Conservation (phyloP, 2,888 invertebrate genomes). For the Drosophila anomalata region DNA sequence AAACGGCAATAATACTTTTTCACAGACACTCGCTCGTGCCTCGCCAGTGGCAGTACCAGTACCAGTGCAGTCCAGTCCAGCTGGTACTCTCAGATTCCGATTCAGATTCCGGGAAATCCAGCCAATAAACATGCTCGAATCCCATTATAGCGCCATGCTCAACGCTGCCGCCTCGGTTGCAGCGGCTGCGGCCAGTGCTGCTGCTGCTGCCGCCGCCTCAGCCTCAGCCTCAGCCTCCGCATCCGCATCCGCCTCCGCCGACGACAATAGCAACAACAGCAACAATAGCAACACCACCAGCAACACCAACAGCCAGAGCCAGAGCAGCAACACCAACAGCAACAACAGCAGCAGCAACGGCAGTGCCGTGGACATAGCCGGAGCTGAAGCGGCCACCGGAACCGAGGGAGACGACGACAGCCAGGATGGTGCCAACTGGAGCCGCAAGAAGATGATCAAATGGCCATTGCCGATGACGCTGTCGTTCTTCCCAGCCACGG, state of each 20-base stretch:
- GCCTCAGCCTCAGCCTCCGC: conserved; percentile 5
- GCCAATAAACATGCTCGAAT: conserved; percentile 17
- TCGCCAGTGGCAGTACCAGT: background rate
- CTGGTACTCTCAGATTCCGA: background rate
- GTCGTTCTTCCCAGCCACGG: background rate
- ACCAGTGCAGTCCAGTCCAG: background rate
- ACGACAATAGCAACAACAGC: conserved; percentile 8
- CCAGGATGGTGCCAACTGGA: background rate
- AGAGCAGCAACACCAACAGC: conserved; percentile 20
- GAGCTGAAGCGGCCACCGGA: background rate
- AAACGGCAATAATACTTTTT: conserved; percentile 1
- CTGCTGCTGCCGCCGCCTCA: conserved; percentile 7
- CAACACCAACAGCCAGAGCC: conserved; percentile 10
- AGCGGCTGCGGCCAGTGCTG: conserved; percentile 4
- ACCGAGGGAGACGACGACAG: background rate
- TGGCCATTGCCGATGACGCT: background rate
- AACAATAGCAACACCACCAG: conserved; percentile 10
- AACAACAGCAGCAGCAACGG: conserved; percentile 34
- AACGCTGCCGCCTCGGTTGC: conserved; percentile 17
- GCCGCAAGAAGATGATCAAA: background rate
- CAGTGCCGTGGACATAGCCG: conserved; percentile 21
- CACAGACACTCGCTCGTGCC: conserved; percentile 1
- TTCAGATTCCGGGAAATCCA: background rate
- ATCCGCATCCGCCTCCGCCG: background rate
- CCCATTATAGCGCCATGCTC: conserved; percentile 20